Base-by-base conservation (phyloP, 2,113 vertebrate genomes). In the Hyaena hyaena region DNA sequence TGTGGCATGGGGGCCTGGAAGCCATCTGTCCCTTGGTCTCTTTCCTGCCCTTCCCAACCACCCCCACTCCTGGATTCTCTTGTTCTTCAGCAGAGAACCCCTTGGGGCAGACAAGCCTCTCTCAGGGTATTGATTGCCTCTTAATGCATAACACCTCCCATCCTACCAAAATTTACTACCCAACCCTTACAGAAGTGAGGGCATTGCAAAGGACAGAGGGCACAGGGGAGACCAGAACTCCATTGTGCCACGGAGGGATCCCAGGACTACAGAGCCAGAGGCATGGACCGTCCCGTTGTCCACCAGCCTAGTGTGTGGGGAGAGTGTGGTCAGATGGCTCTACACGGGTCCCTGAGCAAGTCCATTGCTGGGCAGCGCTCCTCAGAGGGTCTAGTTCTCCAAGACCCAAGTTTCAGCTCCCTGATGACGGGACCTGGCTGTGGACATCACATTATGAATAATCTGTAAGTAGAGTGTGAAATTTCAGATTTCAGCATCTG, bases 261-360 rank as follows among this genome's bases (percentile, higher is more conserved):
- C 50, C 31, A 35, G 24, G 45, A 63, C 10, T 35, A 50, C 31
- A 77, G 19, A 35, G 7, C 21, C 11, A 10, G 31, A 24, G 10
- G 28, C 23, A 21, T 21, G n/a, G 24, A 10, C 5, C 0, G 0
- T 50, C 23, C 55, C 21, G 8, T 16, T 23, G 2, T 12, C 23
- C 21, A 7, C 2, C 10, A 1, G 8, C 19, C 2, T 0, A 1
- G 17, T 12, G 39, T 85, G 10, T 39, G 48, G 26, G 1, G 33
- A 35, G 63, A n/a, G 26, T 26, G 33, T 31, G 35, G 33, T 53
- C 48, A 53, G 35, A 31, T 31, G 24, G 26, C 12, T 39, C 23
- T 8, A 10, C 2, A 14, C 3, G 5, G 58, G n/a, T n/a, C 26
- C 55, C 16, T 12, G n/a, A n/a, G 35, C 11, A 9, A 24, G 17